A percentile compares a stretch with the other conserved stretches of the same genome.
Conservation (phyloP, 1,140 invertebrate genomes). For the Conus betulinus region DNA sequence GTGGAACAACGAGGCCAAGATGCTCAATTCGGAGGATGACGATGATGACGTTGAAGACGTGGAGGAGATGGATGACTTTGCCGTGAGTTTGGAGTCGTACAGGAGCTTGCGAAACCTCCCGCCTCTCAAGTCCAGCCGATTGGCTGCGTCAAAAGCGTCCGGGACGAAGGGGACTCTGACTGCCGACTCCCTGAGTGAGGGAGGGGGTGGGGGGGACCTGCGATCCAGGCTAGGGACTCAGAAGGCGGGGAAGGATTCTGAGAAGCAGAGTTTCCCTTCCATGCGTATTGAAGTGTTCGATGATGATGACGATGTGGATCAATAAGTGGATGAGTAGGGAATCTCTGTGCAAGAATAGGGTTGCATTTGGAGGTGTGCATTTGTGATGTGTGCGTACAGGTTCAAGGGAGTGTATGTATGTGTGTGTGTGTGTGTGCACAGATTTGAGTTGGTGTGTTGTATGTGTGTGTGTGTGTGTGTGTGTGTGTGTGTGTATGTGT, state of each 20-base stretch:
- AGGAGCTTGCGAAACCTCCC: background rate
- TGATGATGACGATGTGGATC: conserved; percentile 13
- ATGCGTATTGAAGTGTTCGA: conserved; percentile 46
- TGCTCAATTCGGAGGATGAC: conserved; percentile 10
- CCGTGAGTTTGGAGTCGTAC: background rate
- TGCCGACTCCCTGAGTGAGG: background rate
- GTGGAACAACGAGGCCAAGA: background rate
- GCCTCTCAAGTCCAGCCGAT: background rate
- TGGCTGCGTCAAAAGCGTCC: background rate
- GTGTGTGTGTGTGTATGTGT: background rate
- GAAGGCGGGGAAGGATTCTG: conserved; percentile 9
- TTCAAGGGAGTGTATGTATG: background rate
- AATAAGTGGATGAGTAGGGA: background rate
- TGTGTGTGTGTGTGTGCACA: no score
- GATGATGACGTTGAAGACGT: conserved; percentile 33
- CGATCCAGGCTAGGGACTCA: conserved; percentile 31
- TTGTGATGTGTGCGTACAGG: background rate
- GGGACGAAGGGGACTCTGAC: background rate
- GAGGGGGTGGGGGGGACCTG: conserved; percentile 26
- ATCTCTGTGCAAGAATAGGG: no score
- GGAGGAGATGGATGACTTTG: conserved; percentile 9
- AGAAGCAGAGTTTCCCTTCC: conserved; percentile 31
- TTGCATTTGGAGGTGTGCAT: background rate
- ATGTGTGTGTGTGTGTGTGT: background rate
- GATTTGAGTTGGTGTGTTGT: no score